Base-by-base conservation (phyloP, 64 coral and sea anemone species). In the Porites australiensis region DNA sequence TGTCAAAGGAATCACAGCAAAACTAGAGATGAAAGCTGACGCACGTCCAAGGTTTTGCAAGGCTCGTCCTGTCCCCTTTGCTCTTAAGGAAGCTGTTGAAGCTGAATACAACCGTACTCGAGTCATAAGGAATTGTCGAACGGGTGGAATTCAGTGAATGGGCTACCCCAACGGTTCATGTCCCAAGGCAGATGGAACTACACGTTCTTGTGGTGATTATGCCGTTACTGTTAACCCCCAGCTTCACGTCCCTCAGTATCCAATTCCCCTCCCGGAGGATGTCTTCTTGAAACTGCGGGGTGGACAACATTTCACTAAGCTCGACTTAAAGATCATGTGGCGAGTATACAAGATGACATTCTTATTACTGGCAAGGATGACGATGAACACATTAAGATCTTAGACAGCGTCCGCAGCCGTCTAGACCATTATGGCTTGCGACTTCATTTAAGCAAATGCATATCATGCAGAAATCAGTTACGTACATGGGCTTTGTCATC, bases 41-140 rank as follows among this genome's bases (percentile, higher is more conserved):
- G 69, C 85, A 0, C 50, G n/a, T 4, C 52, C 85, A 9, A 74
- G 74, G 22, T 88, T 88, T 58, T 74, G 8, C 53, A 88, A 55
- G 49, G 85, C 52, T 5, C 64, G 64, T n/a, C 85, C 85, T 21
- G 85, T 87, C 4, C 85, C 85, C 6, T 87, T 59, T 52, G 47
- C 85, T 4, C 85, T 74, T 9, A 16, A 73, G 11, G 69, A 87
- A 13, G 68, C 65, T 3, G 85, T 87, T 2, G 45, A 86, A 6
- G 58, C 61, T 2, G 82, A 86, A 46, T 50, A 65, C 44, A 48
- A 53, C 82, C 58, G 64, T 7, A n/a, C 37, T 86, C 2, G 45
- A 86, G 46, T 44, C 70, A 10, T 43, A 66, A 14, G 44, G 12
- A 7, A 45, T 50, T 13, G 2, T 5, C 3, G 4, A 50, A 16